These are phyloP conservation scores for Papilio helenus DNA, from an alignment of 1,140 invertebrate species.

Conservation along the genomic window DNA sequence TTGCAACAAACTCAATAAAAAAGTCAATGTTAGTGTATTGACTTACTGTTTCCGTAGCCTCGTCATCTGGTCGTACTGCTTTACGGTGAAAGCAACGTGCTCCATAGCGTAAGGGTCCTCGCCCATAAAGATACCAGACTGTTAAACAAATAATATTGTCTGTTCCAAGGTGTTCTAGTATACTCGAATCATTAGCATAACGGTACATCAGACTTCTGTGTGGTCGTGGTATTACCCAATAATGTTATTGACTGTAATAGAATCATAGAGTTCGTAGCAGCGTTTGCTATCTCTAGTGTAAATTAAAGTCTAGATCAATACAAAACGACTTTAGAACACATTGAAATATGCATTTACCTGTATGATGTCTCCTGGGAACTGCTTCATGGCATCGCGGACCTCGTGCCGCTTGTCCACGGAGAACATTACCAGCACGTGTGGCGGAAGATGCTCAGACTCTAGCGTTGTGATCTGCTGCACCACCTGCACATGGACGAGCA, in stretches of 20 bases:
- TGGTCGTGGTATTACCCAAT: too few species aligned
- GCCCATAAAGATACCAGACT: slow-evolving; percentile 71
- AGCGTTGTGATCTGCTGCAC: slow-evolving; percentile 55
- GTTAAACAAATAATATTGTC: not conserved
- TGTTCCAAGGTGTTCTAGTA: too few species aligned
- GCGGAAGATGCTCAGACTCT: slow-evolving; percentile 66
- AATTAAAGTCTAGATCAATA: not conserved
- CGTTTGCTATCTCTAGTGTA: too few species aligned
- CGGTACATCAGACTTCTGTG: too few species aligned
- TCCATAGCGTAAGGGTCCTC: slow-evolving; percentile 54
- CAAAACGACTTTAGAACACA: not conserved
- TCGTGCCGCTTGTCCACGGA: slow-evolving; percentile 65
- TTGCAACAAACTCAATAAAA: too few species aligned
- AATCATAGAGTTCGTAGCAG: too few species aligned
- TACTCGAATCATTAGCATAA: too few species aligned
- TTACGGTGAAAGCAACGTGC: slow-evolving; percentile 60
- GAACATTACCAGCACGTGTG: slow-evolving; percentile 75
- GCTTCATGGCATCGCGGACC: slow-evolving; percentile 63
- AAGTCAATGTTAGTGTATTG: not conserved
- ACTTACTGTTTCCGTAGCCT: slow-evolving; percentile 60
- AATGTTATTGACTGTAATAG: too few species aligned
- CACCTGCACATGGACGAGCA: slow-evolving; percentile 45
- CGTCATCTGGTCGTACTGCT: slow-evolving; percentile 71
- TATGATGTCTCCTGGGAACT: slow-evolving; percentile 66
- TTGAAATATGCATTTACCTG: slow-evolving; percentile 55